phyloP scores from a whole-genome alignment of 2,113 vertebrate genomes.

The Ranitomeya variabilis region DNA sequence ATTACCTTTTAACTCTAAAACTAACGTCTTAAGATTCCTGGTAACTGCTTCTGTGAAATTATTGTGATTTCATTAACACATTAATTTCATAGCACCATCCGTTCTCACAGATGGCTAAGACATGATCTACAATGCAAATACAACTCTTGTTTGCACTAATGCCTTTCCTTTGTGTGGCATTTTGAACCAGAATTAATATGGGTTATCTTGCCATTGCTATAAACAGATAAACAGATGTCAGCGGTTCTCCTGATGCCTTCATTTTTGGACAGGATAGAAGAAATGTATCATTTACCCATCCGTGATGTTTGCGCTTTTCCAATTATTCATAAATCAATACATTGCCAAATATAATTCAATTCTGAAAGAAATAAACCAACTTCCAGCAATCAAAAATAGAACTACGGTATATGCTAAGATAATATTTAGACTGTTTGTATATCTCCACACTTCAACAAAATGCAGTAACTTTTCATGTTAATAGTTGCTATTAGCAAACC shows the following conservation, averaged over 20 bases:
- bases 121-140: constrained; percentile 88
- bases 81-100: constrained; percentile 87
- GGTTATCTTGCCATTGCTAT: constrained; percentile 83
- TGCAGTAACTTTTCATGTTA: background rate
- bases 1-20: constrained; percentile 1
- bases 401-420: background rate
- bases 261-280: constrained; percentile 69
- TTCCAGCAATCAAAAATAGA: background rate
- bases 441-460: background rate
- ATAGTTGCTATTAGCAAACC: background rate
- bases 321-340: constrained; percentile 28
- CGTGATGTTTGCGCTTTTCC: constrained; percentile 4
- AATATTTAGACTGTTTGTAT: background rate
- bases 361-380: background rate
- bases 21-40: constrained; percentile 72
- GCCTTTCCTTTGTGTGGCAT: constrained; percentile 85
- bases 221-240: constrained; percentile 89
- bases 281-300: constrained; percentile 24
- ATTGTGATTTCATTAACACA: constrained; percentile 89
- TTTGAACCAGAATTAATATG: constrained; percentile 86
- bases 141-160: constrained; percentile 86
- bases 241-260: constrained; percentile 70
- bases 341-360: constrained; percentile 1
- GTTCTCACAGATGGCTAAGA: constrained; percentile 84
- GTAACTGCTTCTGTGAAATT: constrained; percentile 83